A percentile compares a stretch with the other conserved stretches of the same genome.
Evolutionary conservation across 2,888 invertebrate species (phyloP).

Genomic region (Mythimna lalbum): DNA sequence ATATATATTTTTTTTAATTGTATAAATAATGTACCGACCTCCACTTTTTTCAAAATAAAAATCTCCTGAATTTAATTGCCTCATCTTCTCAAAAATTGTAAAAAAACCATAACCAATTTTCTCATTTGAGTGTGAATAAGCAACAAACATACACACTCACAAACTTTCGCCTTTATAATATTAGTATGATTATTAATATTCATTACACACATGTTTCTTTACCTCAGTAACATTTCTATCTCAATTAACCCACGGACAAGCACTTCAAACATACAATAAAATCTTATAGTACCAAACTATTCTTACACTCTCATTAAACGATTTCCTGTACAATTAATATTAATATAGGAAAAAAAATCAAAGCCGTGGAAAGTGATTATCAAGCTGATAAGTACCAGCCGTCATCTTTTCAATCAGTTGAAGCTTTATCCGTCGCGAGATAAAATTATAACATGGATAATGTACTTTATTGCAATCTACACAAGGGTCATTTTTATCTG

Average conservation of each 20-base stretch:
- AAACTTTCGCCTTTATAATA: background rate
- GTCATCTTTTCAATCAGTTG: conserved; percentile 51
- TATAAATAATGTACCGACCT: too few species aligned
- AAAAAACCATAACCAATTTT: background rate
- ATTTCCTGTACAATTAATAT: conserved; percentile 41
- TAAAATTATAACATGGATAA: conserved; percentile 5
- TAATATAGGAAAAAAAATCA: conserved; percentile 30
- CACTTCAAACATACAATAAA: conserved; percentile 9
- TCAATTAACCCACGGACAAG: background rate
- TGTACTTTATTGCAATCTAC: background rate
- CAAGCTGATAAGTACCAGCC: conserved; percentile 45
- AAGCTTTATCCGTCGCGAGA: conserved; percentile 38
- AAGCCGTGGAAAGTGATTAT: conserved; percentile 44
- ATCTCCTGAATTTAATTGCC: background rate
- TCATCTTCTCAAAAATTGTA: background rate
- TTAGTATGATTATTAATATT: background rate
- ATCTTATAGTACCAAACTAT: conserved; percentile 7
- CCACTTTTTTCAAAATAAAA: background rate
- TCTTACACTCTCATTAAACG: conserved; percentile 13
- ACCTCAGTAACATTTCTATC: background rate
- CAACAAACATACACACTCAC: too few species aligned
- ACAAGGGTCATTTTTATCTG: conserved; percentile 21
- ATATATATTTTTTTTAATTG: too few species aligned
- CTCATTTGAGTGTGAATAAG: too few species aligned
- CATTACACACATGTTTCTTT: background rate